A percentile compares a stretch with the other conserved stretches of the same genome.
Evolutionary conservation across 2,888 invertebrate genomes (phyloP).

Genomic region (Biston stratarius): DNA sequence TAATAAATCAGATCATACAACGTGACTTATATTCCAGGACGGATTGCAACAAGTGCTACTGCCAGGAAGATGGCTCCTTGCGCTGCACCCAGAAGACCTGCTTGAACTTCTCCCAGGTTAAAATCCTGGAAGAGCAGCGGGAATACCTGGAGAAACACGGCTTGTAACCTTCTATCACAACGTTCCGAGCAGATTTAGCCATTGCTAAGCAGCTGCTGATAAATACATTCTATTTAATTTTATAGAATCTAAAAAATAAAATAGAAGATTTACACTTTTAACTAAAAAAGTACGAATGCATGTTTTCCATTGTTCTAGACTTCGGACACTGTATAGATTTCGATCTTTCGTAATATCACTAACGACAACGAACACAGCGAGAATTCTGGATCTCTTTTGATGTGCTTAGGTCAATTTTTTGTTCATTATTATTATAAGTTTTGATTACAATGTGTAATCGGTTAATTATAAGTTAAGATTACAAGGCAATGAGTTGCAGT

Average conservation of each 20-base stretch:
- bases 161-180: constrained; percentile 44
- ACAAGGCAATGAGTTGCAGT: no score
- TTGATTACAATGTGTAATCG: not conserved
- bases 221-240: no score
- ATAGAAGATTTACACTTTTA: no score
- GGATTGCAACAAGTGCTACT: constrained; percentile 74
- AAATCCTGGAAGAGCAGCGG: constrained; percentile 53
- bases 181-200: not conserved
- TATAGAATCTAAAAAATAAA: no score
- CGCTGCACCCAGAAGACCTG: constrained; percentile 73
- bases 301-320: no score
- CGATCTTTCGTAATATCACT: not conserved
- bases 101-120: constrained; percentile 59
- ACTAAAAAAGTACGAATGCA: no score
- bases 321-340: not conserved
- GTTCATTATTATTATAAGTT: not conserved
- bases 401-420: not conserved
- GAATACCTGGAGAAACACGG: constrained; percentile 54
- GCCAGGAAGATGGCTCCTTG: constrained; percentile 60
- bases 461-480: no score
- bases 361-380: not conserved
- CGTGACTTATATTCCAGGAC: constrained; percentile 50
- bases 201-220: not conserved
- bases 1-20: no score
- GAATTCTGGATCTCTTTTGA: not conserved